A percentile compares a stretch with the other conserved stretches of the same genome.
phyloP scores from a whole-genome alignment of 2,797 vertebrate genomes.

The Cichlasoma orientale region DNA sequence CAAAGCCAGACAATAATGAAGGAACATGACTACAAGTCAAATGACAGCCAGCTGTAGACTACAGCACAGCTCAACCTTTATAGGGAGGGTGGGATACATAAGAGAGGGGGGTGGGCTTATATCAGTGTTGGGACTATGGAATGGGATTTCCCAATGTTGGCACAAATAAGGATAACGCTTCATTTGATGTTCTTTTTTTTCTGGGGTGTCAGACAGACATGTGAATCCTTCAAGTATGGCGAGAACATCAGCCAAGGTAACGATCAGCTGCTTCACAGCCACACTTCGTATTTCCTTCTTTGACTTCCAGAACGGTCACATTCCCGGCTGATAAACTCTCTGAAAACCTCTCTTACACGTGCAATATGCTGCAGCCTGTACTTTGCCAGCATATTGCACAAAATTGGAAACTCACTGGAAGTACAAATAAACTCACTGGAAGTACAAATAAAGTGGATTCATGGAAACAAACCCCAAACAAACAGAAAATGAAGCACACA shows the following conservation, averaged over 20 bases:
- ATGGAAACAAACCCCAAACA: background rate
- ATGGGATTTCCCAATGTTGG: background rate
- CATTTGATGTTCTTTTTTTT: background rate
- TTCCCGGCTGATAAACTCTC: no score
- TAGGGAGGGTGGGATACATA: background rate
- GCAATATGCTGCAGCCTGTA: no score
- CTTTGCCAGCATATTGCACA: background rate
- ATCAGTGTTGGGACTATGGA: background rate
- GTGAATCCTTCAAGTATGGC: background rate
- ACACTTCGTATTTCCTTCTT: no score
- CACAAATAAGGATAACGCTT: background rate
- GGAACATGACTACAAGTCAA: background rate
- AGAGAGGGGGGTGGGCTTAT: background rate
- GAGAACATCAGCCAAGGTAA: background rate
- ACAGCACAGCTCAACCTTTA: background rate
- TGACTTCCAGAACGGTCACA: no score
- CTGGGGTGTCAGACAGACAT: background rate
- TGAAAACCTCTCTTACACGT: no score
- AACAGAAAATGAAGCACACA: background rate
- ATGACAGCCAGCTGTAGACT: background rate
- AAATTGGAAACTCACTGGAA: background rate
- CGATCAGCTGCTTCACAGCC: no score
- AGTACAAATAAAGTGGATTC: background rate
- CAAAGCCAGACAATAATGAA: slow-evolving; percentile 19
- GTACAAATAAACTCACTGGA: no score